These are phyloP conservation scores for Arvicanthis niloticus DNA, from an alignment of 2,113 vertebrate genomes.

Conservation along the genomic window DNA sequence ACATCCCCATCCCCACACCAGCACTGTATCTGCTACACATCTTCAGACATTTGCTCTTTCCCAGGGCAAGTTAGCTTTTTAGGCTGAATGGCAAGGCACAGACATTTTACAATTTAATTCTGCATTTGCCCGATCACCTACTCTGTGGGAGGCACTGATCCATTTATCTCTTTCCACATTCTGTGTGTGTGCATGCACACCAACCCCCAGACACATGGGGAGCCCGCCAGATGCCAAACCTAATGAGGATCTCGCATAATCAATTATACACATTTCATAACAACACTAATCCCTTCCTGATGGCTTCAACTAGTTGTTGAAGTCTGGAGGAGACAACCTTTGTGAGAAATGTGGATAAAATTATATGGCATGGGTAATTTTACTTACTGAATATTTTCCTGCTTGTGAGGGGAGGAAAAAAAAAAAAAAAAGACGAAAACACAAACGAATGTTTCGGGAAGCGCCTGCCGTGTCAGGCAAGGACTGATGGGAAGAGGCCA, in stretches of 20 bases:
- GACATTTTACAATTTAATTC: not conserved
- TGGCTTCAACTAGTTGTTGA: conserved; percentile 39
- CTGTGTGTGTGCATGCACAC: not conserved
- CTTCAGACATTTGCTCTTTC: not conserved
- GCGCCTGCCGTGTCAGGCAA: conserved; percentile 20
- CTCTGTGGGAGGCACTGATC: not conserved
- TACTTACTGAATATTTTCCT: conserved; percentile 74
- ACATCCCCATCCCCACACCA: not conserved
- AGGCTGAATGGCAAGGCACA: not conserved
- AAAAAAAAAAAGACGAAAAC: conserved; percentile 54
- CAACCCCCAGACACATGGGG: conserved; percentile 18
- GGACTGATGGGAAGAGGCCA: conserved; percentile 59
- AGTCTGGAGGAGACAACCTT: conserved; percentile 70
- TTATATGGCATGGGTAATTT: conserved; percentile 65
- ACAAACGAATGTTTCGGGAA: conserved; percentile 61
- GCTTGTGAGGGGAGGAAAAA: conserved; percentile 55
- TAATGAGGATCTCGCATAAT: conserved; percentile 70
- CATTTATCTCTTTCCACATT: not conserved
- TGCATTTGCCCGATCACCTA: not conserved
- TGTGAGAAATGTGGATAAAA: conserved; percentile 77
- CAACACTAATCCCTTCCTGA: conserved; percentile 71
- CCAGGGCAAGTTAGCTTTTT: not conserved
- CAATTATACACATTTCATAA: conserved; percentile 72
- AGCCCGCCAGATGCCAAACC: conserved; percentile 57
- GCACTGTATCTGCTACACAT: too few species aligned